phyloP scores from a whole-genome alignment of 2,113 vertebrate species.

The Ifrita kowaldi region DNA sequence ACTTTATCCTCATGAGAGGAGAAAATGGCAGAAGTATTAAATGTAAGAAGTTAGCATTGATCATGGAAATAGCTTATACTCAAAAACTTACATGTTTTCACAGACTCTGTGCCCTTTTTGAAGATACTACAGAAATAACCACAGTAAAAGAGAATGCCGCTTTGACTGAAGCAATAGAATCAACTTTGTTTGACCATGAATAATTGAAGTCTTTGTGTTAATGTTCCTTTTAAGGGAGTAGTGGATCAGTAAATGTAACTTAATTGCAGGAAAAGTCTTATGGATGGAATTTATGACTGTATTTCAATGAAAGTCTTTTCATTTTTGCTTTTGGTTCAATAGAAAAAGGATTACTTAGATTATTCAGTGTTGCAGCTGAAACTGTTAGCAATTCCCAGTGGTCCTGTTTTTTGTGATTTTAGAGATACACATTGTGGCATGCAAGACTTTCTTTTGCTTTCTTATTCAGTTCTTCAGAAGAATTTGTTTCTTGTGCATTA shows the following conservation, averaged over 20 bases:
- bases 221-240: slow-evolving; percentile 71
- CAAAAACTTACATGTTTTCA: slow-evolving; percentile 62
- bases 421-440: neutral
- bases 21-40: neutral
- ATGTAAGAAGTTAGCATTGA: slow-evolving; percentile 9
- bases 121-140: slow-evolving; percentile 76
- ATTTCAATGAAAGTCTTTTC: slow-evolving; percentile 71
- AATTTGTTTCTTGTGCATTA: neutral
- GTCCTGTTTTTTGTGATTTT: neutral
- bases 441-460: neutral
- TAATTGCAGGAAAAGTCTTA: slow-evolving; percentile 76
- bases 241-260: slow-evolving; percentile 73
- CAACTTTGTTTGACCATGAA: slow-evolving; percentile 75
- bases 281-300: slow-evolving; percentile 69
- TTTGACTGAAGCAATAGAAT: slow-evolving; percentile 75
- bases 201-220: slow-evolving; percentile 78
- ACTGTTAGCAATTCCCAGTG: slow-evolving; percentile 23
- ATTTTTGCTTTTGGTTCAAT: slow-evolving; percentile 68
- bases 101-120: slow-evolving; percentile 63
- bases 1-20: neutral
- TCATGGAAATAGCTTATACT: slow-evolving; percentile 52
- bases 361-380: slow-evolving; percentile 53
- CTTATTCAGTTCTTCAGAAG: neutral
- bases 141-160: slow-evolving; percentile 72
- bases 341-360: slow-evolving; percentile 62